phyloP scores from a whole-genome alignment of 2,797 vertebrate species.

The Sebastiscus tertius region DNA sequence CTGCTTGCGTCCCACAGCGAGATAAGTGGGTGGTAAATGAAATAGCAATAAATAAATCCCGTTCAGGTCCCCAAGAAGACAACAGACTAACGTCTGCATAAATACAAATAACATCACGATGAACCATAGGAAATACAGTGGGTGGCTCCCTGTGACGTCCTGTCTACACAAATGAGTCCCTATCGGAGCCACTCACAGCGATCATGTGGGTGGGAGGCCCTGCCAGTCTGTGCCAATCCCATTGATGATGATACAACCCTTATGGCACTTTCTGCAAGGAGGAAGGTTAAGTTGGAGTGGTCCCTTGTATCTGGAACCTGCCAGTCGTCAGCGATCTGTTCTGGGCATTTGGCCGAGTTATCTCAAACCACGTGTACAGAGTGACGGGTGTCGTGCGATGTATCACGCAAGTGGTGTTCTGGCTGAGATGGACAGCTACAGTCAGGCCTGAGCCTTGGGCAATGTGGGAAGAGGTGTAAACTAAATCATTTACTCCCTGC shows the following conservation, averaged over 20 bases:
- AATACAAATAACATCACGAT: constrained; percentile 11
- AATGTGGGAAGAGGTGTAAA: constrained; percentile 68
- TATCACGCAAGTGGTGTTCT: constrained; percentile 39
- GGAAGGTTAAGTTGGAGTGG: constrained; percentile 30
- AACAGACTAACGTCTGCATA: neutral
- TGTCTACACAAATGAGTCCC: constrained; percentile 29
- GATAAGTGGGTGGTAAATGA: neutral
- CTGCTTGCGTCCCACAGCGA: neutral
- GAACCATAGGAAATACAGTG: constrained; percentile 18
- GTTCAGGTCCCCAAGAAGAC: neutral
- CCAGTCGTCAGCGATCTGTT: constrained; percentile 14
- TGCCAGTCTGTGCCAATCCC: constrained; percentile 40
- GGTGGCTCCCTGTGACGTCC: constrained; percentile 51
- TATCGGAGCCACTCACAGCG: constrained; percentile 34
- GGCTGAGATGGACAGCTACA: constrained; percentile 30
- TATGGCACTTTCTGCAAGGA: constrained; percentile 32
- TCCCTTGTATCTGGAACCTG: neutral
- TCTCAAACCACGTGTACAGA: constrained; percentile 40
- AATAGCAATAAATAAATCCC: neutral
- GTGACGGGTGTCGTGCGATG: constrained; percentile 20
- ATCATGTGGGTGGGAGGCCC: constrained; percentile 51
- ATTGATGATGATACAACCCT: constrained; percentile 65
- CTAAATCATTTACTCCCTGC: constrained; percentile 65
- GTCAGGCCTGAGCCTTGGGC: constrained; percentile 29
- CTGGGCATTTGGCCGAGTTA: constrained; percentile 45